Conservation (phyloP, 2,888 invertebrate species). For the Phyllotreta striolata region DNA sequence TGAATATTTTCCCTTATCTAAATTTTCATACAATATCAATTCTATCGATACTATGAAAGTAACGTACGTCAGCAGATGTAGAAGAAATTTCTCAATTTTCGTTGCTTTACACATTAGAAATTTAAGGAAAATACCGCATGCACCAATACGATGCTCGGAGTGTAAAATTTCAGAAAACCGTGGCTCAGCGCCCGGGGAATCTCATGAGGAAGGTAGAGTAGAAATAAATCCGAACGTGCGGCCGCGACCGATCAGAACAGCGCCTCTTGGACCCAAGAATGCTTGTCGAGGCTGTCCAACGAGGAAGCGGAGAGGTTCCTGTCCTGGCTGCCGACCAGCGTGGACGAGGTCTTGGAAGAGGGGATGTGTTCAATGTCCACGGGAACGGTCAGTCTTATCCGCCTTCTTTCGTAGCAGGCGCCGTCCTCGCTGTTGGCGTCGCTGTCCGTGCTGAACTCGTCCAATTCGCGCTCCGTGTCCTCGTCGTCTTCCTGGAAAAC, state of each 20-base stretch:
- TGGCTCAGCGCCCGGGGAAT: neutral
- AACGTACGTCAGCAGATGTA: too few species aligned
- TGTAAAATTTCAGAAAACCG: neutral
- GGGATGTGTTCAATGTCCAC: constrained; percentile 35
- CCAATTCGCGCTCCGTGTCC: constrained; percentile 86
- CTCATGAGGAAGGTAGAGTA: constrained; percentile 27
- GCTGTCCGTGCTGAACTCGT: constrained; percentile 81
- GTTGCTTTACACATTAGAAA: too few species aligned
- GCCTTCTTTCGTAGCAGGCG: constrained; percentile 45
- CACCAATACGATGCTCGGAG: neutral
- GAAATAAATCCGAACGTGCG: constrained; percentile 21
- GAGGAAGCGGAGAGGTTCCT: constrained; percentile 49
- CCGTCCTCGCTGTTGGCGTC: constrained; percentile 65
- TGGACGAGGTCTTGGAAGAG: constrained; percentile 48
- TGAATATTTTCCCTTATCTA: too few species aligned
- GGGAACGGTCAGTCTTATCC: constrained; percentile 27
- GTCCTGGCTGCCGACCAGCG: constrained; percentile 46
- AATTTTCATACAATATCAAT: too few species aligned
- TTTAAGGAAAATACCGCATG: too few species aligned
- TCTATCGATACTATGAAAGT: too few species aligned
- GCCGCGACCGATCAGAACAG: constrained; percentile 69
- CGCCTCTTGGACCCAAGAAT: constrained; percentile 79
- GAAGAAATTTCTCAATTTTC: too few species aligned
- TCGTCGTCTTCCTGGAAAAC: constrained; percentile 69
- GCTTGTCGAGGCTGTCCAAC: constrained; percentile 59